Evolutionary conservation across 1,140 invertebrate species (phyloP), one percentile per base, ranked within the genome.

Genomic region (Apocrypta bakeri): DNA sequence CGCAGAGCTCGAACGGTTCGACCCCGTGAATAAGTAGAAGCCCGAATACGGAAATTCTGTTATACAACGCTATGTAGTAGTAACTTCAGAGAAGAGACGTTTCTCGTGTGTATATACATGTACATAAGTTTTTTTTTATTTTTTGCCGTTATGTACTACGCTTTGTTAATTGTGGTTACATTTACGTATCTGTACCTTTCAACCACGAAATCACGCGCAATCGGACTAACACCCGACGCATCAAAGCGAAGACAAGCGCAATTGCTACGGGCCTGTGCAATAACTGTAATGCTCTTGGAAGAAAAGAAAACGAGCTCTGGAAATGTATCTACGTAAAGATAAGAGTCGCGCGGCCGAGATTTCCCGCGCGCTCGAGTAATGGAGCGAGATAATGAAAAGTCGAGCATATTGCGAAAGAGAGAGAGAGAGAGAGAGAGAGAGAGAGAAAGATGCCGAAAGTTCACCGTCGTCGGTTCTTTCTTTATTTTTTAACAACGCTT

Each of bases 301-400:
- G 48, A 33, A 72, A 33, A 79, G 31, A 31, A 63, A 68, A 40
- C 29, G 8, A 0, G 17, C 56, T 42, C 11, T 17, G 31, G 3
- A 40, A 31, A 25, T 24, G 29, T 61, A 61, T 63, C 56, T 78
- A 14, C 42, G 56, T 79, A 72, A 48, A 71, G 77, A 33, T 79
- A 61, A 56, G 42, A 71, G 40, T 6, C 48, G 48, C 40, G n/a
- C 9, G 0, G 42, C 69, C 68, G 31, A 72, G 27, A 79, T 71
- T 80, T 64, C 29, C 48, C 42, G n/a, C 37, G 31, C 21, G 63
- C 37, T 27, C 33, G 21, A 81, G 71, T 74, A 81, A 81, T 81
- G 61, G 71, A 63, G 31, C 21, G 17, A 74, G 33, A 81, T 81
- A 81, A 81, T 81, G 71, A 66, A 81, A 81, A 81, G 71, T 9